Base-by-base conservation (phyloP, 2,113 vertebrate genomes). In the Stigmatopora argus region DNA sequence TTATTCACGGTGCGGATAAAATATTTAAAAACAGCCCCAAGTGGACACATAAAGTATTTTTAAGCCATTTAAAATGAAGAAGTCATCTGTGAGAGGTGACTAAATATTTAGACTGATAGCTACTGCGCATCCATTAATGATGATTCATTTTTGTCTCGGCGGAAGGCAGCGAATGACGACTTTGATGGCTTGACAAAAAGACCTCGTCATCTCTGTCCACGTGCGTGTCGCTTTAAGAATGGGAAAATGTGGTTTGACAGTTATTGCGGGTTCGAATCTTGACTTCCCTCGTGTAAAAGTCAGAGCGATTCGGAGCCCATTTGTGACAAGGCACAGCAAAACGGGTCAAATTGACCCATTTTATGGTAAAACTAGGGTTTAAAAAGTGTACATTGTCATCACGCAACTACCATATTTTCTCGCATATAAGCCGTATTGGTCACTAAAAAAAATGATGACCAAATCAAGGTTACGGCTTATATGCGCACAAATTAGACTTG, bases 1-100 rank as follows among this genome's bases (percentile, higher is more conserved):
- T 61, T 61, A 61, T 61, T 61, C 59, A 61, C 13, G 11, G 44
- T 5, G 4, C 4, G 44, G 41, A 61, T 61, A 9, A 61, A 61
- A 61, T 45, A 61, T 61, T 61, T 61, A 61, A 44, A 21, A 61
- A 61, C 19, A 61, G 59, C 59, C 59, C 59, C 59, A 44, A 61
- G 59, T 45, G 59, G 59, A 61, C 59, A 61, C 59, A 61, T 45
- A 61, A 61, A 61, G 59, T 61, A 61, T 61, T 45, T 61, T 61
- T 45, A 61, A 61, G 38, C 38, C 18, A 45, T 61, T 61, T 61
- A 45, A 61, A 61, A 61, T 45, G 59, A 61, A 45, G 38, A 45
- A 61, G 59, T 61, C 12, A 7, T 44, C 31, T 45, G 59, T 56
- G 59, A 45, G 59, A 61, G 41, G 59, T 45, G 19, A 44, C 38